Evolutionary conservation across 2,113 vertebrate genomes (phyloP).

Genomic region (Dascyllus trimaculatus): DNA sequence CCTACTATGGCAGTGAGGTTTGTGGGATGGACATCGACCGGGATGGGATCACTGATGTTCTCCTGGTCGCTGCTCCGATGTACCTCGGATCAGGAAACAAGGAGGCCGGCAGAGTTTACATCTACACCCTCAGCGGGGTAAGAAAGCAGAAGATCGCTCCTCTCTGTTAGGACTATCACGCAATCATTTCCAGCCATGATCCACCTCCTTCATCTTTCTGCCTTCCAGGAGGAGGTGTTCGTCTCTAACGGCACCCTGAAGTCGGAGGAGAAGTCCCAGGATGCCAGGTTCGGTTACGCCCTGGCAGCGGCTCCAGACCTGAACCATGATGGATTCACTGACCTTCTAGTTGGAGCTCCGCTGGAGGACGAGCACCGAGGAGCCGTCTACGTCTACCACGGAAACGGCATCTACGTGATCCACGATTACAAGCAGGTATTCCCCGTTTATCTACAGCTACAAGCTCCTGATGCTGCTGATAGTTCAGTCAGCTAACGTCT

Average conservation of each 20-base stretch:
- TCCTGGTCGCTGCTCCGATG: constrained; percentile 95
- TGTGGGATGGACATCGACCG: constrained; percentile 90
- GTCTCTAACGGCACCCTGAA: constrained; percentile 86
- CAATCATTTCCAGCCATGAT: no score
- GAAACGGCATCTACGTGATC: constrained; percentile 82
- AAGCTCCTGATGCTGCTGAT: constrained; percentile 14
- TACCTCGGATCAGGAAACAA: constrained; percentile 92
- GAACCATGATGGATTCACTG: constrained; percentile 90
- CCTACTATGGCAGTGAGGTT: constrained; percentile 95
- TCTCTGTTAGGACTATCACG: background rate
- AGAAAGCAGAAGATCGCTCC: constrained; percentile 47
- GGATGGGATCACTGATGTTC: constrained; percentile 90
- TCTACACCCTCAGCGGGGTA: constrained; percentile 91
- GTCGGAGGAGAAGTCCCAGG: constrained; percentile 85
- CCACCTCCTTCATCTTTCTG: background rate
- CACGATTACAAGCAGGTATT: constrained; percentile 88
- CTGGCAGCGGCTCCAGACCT: constrained; percentile 89
- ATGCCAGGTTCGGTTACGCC: constrained; percentile 92
- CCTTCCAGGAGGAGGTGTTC: constrained; percentile 83
- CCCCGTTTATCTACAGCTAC: background rate
- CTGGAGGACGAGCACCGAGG: constrained; percentile 94
- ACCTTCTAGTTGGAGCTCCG: constrained; percentile 91
- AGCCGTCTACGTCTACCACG: constrained; percentile 92
- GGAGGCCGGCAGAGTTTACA: constrained; percentile 91
- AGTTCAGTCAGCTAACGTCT: constrained; percentile 18